Percentiles rank a stretch among this genome's conserved stretches.
Evolutionary conservation across 2,797 vertebrate species (phyloP).

Genomic region (Pempheris klunzingeri): DNA sequence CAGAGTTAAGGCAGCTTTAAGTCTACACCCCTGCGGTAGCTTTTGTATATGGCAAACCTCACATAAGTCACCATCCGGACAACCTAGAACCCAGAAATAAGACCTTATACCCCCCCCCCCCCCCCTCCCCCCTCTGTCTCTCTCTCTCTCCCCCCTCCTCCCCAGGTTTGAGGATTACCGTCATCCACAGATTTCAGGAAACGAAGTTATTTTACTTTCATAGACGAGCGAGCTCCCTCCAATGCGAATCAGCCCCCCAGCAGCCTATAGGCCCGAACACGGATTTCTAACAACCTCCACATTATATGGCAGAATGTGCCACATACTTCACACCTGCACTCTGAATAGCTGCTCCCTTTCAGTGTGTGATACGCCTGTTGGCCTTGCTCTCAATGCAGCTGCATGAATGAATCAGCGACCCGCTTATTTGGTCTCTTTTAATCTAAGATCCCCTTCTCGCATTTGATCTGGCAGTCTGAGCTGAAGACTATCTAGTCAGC

Average conservation of each 20-base stretch:
- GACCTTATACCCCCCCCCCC: slow-evolving; percentile 15
- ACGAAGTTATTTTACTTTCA: slow-evolving; percentile 93
- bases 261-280: slow-evolving; percentile 88
- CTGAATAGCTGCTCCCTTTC: slow-evolving; percentile 96
- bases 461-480: slow-evolving; percentile 91
- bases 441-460: slow-evolving; percentile 91
- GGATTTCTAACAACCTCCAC: slow-evolving; percentile 96
- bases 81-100: slow-evolving; percentile 27
- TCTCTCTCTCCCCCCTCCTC: slow-evolving; percentile 7
- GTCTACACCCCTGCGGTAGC: slow-evolving; percentile 55
- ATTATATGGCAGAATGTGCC: slow-evolving; percentile 94
- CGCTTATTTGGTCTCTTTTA: slow-evolving; percentile 89
- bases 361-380: slow-evolving; percentile 97
- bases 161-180: slow-evolving; percentile 70
- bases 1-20: slow-evolving; percentile 59
- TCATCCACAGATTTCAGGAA: slow-evolving; percentile 87
- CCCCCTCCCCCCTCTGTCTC: background rate
- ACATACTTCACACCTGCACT: slow-evolving; percentile 98
- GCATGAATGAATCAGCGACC: slow-evolving; percentile 93
- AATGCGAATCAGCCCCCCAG: slow-evolving; percentile 92
- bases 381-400: slow-evolving; percentile 94
- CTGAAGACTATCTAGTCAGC: slow-evolving; percentile 83
- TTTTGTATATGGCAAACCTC: slow-evolving; percentile 55
- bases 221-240: slow-evolving; percentile 90
- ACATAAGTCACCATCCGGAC: slow-evolving; percentile 53